Percentiles rank a stretch among this genome's conserved stretches.
Evolutionary conservation across 2,113 vertebrate genomes (phyloP).

Genomic region (Pagrus major): DNA sequence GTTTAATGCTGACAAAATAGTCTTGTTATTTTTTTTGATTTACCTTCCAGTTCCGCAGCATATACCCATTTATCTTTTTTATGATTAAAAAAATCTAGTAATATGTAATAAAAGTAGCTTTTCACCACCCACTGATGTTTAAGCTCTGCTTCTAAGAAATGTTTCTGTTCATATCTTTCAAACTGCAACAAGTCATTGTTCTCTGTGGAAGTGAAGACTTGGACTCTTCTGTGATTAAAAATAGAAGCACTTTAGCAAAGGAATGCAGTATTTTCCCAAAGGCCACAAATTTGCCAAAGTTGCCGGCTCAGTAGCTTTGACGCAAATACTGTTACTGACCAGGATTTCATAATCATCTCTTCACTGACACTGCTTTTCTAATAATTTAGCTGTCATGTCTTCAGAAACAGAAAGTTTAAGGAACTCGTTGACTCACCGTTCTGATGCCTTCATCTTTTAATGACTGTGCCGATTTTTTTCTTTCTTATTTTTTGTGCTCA

Average conservation of each 20-base stretch:
- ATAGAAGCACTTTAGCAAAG: constrained; percentile 45
- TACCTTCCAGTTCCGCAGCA: background rate
- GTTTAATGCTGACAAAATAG: background rate
- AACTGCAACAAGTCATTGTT: background rate
- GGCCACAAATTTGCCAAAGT: constrained; percentile 22
- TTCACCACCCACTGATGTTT: constrained; percentile 1
- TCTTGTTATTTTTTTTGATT: background rate
- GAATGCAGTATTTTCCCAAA: constrained; percentile 20
- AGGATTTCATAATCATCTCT: constrained; percentile 6
- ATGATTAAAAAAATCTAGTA: too few relatives aligned
- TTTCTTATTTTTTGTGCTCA: constrained; percentile 18
- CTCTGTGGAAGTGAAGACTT: background rate
- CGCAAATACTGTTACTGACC: constrained; percentile 5
- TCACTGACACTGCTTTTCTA: background rate
- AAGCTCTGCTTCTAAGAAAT: background rate
- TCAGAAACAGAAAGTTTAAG: background rate
- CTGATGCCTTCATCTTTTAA: constrained; percentile 35
- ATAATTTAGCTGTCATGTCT: background rate
- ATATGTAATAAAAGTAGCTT: background rate
- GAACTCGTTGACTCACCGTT: background rate
- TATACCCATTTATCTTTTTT: background rate
- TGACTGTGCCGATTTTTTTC: background rate
- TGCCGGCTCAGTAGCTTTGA: background rate
- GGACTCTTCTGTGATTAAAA: background rate
- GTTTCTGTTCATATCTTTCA: background rate